A percentile compares a stretch with the other conserved stretches of the same genome.
These are phyloP conservation scores for Scotopteryx bipunctaria DNA, from an alignment of 2,888 invertebrate genomes.

Conservation along the genomic window DNA sequence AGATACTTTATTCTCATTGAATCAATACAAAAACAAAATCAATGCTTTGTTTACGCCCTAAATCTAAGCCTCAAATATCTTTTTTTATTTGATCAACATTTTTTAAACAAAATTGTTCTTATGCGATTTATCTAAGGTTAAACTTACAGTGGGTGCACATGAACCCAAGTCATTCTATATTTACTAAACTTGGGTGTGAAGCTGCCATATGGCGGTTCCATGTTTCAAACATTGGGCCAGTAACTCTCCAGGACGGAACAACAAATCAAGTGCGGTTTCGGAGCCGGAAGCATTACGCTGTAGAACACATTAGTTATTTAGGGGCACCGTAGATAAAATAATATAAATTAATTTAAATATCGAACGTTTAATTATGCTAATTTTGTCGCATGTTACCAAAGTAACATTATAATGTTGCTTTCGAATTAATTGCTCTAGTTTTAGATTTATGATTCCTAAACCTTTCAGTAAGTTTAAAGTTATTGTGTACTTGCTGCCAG, in stretches of 20 bases:
- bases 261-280: conserved; percentile 79
- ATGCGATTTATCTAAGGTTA: not conserved
- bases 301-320: conserved; percentile 67
- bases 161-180: conserved; percentile 53
- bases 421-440: conserved; percentile 33
- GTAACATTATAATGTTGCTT: conserved; percentile 32
- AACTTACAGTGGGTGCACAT: not conserved
- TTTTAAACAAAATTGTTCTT: not conserved
- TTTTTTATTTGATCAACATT: too few species aligned
- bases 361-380: conserved; percentile 41
- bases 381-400: conserved; percentile 33
- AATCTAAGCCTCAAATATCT: too few species aligned
- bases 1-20: too few species aligned
- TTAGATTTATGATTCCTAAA: conserved; percentile 32
- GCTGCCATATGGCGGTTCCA: conserved; percentile 66
- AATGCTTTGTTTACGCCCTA: too few species aligned
- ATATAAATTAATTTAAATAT: conserved; percentile 36
- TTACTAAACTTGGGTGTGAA: conserved; percentile 50
- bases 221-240: conserved; percentile 61
- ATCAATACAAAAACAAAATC: too few species aligned
- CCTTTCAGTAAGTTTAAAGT: conserved; percentile 20
- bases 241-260: conserved; percentile 72
- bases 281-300: conserved; percentile 72
- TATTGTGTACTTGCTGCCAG: conserved; percentile 15
- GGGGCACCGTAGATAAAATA: conserved; percentile 47